These are phyloP conservation scores for Diprion similis DNA, from an alignment of 1,140 invertebrate genomes.

Conservation along the genomic window DNA sequence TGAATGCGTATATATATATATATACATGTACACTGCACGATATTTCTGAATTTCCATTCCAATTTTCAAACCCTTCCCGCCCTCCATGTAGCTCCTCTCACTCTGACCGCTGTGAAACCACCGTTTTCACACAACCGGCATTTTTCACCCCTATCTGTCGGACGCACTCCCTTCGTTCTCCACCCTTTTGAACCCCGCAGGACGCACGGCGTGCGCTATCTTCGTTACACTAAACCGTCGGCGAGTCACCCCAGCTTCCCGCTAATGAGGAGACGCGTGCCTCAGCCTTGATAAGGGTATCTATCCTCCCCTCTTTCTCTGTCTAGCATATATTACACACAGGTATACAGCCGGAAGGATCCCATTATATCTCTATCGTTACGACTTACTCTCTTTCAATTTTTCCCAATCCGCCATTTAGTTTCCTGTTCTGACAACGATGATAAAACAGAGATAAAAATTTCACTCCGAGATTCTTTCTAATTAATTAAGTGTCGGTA, in stretches of 20 bases:
- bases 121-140: not conserved
- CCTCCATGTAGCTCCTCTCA: not conserved
- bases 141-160: conserved; percentile 22
- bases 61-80: not conserved
- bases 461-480: too few species aligned
- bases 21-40: not conserved
- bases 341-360: too few species aligned
- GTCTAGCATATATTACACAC: too few species aligned
- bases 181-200: conserved; percentile 27
- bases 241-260: not conserved
- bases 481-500: too few species aligned
- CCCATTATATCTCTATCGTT: too few species aligned
- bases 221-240: not conserved
- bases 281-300: conserved; percentile 39
- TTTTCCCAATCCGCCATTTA: too few species aligned
- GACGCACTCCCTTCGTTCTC: not conserved
- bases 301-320: conserved; percentile 22
- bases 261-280: conserved; percentile 43
- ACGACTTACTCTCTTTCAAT: too few species aligned
- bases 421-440: too few species aligned
- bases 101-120: not conserved
- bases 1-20: not conserved
- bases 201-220: conserved; percentile 17
- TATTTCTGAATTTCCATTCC: not conserved
- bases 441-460: too few species aligned